phyloP scores from a whole-genome alignment of 2,113 vertebrate genomes.

The Paracanthobrama guichenoti region DNA sequence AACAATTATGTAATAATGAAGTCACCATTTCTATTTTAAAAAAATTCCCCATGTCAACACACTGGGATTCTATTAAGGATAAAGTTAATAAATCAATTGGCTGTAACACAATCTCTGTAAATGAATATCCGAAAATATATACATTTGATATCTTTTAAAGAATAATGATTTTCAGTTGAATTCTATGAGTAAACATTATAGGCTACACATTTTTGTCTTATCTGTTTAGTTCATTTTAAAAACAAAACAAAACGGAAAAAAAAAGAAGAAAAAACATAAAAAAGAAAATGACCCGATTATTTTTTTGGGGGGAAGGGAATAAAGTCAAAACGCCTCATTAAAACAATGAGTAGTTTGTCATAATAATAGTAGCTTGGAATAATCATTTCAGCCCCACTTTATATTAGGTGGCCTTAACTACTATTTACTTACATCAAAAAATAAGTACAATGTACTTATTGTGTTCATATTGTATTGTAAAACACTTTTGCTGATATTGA shows the following conservation, averaged over 20 bases:
- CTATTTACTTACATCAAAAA: no score
- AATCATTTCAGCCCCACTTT: no score
- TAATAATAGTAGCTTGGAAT: no score
- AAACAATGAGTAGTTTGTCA: not conserved
- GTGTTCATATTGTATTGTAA: no score
- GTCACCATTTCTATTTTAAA: slow-evolving; percentile 25
- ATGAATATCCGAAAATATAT: not conserved
- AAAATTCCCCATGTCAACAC: not conserved
- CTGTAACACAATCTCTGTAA: not conserved
- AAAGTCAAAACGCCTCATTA: not conserved
- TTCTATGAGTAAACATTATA: not conserved
- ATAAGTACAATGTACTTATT: no score
- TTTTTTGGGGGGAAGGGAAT: not conserved
- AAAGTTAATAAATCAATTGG: slow-evolving; percentile 11
- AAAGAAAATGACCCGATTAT: not conserved
- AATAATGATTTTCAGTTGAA: not conserved
- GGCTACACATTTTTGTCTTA: not conserved
- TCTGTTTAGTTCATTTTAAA: not conserved
- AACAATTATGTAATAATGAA: slow-evolving; percentile 42
- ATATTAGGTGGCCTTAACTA: no score
- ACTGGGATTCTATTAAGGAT: slow-evolving; percentile 29
- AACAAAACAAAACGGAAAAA: no score
- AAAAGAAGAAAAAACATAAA: not conserved
- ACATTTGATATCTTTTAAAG: not conserved
- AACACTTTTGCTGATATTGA: no score